Conservation (phyloP, 2,888 invertebrate genomes). For the Drosophila prostipennis region DNA sequence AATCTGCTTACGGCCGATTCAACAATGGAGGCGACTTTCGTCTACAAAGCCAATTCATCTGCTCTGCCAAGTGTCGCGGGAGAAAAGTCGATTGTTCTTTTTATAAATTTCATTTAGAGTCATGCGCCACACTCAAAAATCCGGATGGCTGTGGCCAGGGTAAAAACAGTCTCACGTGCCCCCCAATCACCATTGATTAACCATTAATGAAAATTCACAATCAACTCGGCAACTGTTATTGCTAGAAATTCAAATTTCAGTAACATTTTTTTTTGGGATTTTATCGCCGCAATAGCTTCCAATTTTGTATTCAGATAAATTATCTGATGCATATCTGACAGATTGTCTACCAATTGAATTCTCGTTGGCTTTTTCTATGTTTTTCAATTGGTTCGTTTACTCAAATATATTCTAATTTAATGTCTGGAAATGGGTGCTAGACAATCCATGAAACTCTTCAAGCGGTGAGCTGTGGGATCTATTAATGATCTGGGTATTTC, state of each 20-base stretch:
- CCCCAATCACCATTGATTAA: conserved; percentile 58
- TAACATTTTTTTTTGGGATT: conserved; percentile 18
- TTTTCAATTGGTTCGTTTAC: conserved; percentile 64
- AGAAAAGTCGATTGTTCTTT: conserved; percentile 29
- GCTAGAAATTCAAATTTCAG: conserved; percentile 27
- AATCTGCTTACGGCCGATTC: conserved; percentile 54
- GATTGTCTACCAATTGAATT: conserved; percentile 60
- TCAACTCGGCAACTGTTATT: conserved; percentile 25
- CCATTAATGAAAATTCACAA: conserved; percentile 46
- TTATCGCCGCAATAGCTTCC: conserved; percentile 9
- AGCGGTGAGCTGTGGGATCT: neutral
- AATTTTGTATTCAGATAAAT: conserved; percentile 20
- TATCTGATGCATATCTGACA: conserved; percentile 31
- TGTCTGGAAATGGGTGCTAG: conserved; percentile 4
- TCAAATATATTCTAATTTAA: conserved; percentile 26
- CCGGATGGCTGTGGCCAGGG: no score
- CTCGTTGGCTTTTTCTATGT: conserved; percentile 30
- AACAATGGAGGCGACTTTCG: conserved; percentile 23
- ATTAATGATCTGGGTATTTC: neutral
- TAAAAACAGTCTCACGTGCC: conserved; percentile 36
- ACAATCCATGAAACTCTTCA: conserved; percentile 3
- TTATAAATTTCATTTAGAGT: conserved; percentile 48
- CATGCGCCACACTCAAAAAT: conserved; percentile 46
- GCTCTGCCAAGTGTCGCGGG: conserved; percentile 9
- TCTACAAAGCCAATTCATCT: conserved; percentile 8